Percentiles rank a stretch among this genome's conserved stretches.
Conservation (phyloP, 2,888 invertebrate species). For the Pharmacophagus antenor region DNA sequence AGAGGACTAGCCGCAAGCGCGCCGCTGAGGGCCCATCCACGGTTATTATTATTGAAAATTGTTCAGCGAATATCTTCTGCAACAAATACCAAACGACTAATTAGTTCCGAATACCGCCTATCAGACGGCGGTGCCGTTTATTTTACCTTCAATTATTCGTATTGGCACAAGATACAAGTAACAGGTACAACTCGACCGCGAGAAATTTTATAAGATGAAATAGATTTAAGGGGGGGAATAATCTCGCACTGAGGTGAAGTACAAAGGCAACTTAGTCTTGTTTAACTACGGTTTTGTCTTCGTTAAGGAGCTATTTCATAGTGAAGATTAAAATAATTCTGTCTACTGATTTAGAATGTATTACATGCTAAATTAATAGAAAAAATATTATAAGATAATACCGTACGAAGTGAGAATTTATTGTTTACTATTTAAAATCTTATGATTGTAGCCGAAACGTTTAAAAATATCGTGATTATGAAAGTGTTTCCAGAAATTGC, state of each 20-base stretch:
- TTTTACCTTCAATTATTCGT: constrained; percentile 21
- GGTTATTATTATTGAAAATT: constrained; percentile 38
- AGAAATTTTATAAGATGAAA: constrained; percentile 22
- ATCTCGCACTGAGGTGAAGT: constrained; percentile 17
- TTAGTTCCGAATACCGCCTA: constrained; percentile 29
- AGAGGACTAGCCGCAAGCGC: constrained; percentile 34
- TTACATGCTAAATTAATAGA: neutral
- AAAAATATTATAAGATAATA: neutral
- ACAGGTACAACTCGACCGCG: constrained; percentile 14
- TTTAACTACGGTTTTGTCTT: constrained; percentile 17
- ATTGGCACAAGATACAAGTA: constrained; percentile 20
- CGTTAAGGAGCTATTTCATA: constrained; percentile 24
- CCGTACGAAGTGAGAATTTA: neutral
- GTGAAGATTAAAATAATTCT: constrained; percentile 13
- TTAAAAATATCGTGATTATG: no score
- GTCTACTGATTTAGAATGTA: neutral
- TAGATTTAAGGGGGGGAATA: constrained; percentile 26
- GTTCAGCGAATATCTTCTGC: constrained; percentile 32
- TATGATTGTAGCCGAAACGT: no score
- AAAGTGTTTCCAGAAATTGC: neutral
- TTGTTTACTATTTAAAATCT: neutral
- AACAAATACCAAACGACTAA: constrained; percentile 31
- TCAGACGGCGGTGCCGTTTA: constrained; percentile 13
- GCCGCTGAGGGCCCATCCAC: constrained; percentile 28
- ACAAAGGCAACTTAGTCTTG: constrained; percentile 25